Evolutionary conservation across 35 echinoderm and acorn worm species (phyloP).

Genomic region (Nesometra sesokonis): DNA sequence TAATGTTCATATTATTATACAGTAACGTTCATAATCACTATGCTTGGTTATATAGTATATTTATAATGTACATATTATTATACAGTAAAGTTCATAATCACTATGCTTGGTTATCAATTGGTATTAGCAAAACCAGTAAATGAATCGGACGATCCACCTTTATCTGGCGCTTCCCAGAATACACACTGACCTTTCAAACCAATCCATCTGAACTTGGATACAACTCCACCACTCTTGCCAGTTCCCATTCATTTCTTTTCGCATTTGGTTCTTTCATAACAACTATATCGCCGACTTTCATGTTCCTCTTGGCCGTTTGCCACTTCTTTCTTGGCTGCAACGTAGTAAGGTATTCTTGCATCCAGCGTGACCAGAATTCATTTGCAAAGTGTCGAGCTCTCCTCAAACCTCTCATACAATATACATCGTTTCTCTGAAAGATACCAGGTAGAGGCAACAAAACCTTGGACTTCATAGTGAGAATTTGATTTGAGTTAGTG

Average conservation of each 20-base stretch:
- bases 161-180: constrained; percentile 6
- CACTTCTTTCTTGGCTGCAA: constrained; percentile 40
- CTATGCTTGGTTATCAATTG: neutral
- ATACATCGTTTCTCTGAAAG: constrained; percentile 31
- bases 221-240: constrained; percentile 18
- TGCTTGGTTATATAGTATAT: too few species aligned
- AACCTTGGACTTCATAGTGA: constrained; percentile 49
- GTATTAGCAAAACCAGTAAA: constrained; percentile 8
- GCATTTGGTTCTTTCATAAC: constrained; percentile 24
- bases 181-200: constrained; percentile 15
- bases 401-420: constrained; percentile 24
- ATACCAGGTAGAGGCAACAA: constrained; percentile 43
- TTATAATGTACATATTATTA: too few species aligned
- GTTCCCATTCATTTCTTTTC: constrained; percentile 14
- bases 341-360: constrained; percentile 21
- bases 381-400: constrained; percentile 39
- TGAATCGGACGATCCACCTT: constrained; percentile 6
- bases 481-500: constrained; percentile 41
- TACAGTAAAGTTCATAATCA: too few species aligned
- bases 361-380: constrained; percentile 49
- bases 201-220: constrained; percentile 17
- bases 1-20: too few species aligned
- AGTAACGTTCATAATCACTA: too few species aligned
- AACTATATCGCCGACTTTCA: constrained; percentile 34
- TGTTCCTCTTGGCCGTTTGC: neutral